Evolutionary conservation across 2,797 vertebrate genomes (phyloP).

Genomic region (Gallinago nigripennis): DNA sequence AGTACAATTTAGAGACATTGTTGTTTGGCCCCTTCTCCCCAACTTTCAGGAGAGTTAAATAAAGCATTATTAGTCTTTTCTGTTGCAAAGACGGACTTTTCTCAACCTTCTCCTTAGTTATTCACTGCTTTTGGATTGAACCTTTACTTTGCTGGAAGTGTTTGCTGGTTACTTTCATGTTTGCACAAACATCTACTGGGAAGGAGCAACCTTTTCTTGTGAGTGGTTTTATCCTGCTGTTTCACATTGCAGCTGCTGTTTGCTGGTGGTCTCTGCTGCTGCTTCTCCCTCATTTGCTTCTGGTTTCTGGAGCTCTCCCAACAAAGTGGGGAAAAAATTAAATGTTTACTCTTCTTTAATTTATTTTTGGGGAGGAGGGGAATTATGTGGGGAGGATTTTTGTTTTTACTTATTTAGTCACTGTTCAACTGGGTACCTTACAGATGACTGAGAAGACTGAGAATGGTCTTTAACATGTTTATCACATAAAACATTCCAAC

Average conservation of each 20-base stretch:
- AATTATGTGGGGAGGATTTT: not conserved
- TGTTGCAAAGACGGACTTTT: not conserved
- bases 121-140: not conserved
- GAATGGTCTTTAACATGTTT: not conserved
- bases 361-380: not conserved
- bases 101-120: not conserved
- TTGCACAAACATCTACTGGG: not conserved
- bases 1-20: not conserved
- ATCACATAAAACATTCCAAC: not conserved
- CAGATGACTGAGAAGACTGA: not conserved
- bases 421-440: not conserved
- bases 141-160: not conserved
- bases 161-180: not conserved
- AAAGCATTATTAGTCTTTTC: not conserved
- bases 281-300: not conserved
- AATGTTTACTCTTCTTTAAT: not conserved
- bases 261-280: constrained; percentile 30
- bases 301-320: not conserved
- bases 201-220: not conserved
- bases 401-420: not conserved
- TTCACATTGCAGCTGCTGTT: constrained; percentile 34
- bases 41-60: not conserved
- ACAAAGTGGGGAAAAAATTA: not conserved
- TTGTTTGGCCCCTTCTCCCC: not conserved
- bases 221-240: constrained; percentile 7